Evolutionary conservation across 2,113 vertebrate genomes (phyloP).

Genomic region (Trachemys scripta): DNA sequence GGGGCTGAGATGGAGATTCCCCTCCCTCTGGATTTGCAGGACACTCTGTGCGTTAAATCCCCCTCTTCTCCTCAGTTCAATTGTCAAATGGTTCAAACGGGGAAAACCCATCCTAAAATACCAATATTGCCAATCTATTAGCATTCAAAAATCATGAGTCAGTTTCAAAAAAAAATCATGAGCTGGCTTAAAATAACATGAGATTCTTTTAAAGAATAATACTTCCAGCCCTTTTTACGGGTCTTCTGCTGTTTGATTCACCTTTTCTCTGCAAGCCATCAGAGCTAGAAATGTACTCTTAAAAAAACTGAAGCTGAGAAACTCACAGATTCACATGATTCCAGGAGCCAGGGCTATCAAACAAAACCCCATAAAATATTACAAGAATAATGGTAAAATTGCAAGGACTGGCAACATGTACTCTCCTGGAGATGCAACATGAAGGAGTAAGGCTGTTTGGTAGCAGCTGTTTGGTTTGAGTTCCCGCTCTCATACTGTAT

Average conservation of each 20-base stretch:
- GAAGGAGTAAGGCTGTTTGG: background rate
- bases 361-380: background rate
- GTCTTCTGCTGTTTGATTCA: background rate
- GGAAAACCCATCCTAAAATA: background rate
- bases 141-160: background rate
- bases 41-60: accelerated
- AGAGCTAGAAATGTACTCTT: background rate
- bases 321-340: background rate
- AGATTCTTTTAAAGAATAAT: background rate
- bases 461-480: background rate
- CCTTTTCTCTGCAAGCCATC: background rate
- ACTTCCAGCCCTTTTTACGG: background rate
- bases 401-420: background rate
- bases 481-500: background rate
- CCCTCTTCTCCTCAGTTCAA: background rate
- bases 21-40: background rate
- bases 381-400: background rate
- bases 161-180: background rate
- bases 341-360: background rate
- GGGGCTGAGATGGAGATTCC: background rate
- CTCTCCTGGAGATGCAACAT: background rate
- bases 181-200: background rate
- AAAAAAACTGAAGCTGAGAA: background rate
- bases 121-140: background rate
- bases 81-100: background rate